Base-by-base conservation (phyloP, 2,888 invertebrate species). In the Trypoxylon attenuatum region DNA sequence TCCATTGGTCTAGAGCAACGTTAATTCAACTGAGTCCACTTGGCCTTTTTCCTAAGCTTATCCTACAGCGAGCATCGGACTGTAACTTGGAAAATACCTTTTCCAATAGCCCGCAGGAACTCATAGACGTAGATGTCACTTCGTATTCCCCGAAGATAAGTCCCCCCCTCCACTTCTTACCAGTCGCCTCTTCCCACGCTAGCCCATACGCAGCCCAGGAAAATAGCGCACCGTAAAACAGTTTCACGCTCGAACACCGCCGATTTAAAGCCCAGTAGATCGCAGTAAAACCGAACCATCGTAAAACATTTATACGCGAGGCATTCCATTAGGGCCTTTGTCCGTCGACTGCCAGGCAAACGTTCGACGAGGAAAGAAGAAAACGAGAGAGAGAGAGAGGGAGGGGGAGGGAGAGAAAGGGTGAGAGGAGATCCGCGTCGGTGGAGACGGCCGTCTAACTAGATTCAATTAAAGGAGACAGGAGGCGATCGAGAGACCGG, bases 391-490 rank as follows among this genome's bases (percentile, higher is more conserved):
- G 13, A 13, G 10, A 15, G 41, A 41, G 41, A 5, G 16, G 6
- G 16, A 41, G 41, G 3, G 10, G 19, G 15, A 8, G 19, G 33
- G 1, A 8, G 8, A 10, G 33, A 10, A 33, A 10, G 33, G 13
- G n/a, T n/a, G n/a, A n/a, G n/a, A n/a, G n/a, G n/a, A 46, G 25
- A 33, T 39, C 21, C 22, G 18, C 56, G 42, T 46, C 39, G 43
- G 42, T 58, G 51, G 41, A 39, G 46, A 15, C 27, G 45, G 13
- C 19, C 13, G 51, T 46, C 23, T 22, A 21, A 52, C 51, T 56
- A 49, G 52, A 63, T 66, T 63, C 57, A 63, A 66, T 63, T 57
- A 53, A 63, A 66, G 63, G 55, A 53, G 63, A 66, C 53, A 53
- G 56, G 57, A 45, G 47, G 43, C 39, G 52, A 56, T 53, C 50